Evolutionary conservation across 2,888 invertebrate genomes (phyloP).

Genomic region (Clistopyga incitator): DNA sequence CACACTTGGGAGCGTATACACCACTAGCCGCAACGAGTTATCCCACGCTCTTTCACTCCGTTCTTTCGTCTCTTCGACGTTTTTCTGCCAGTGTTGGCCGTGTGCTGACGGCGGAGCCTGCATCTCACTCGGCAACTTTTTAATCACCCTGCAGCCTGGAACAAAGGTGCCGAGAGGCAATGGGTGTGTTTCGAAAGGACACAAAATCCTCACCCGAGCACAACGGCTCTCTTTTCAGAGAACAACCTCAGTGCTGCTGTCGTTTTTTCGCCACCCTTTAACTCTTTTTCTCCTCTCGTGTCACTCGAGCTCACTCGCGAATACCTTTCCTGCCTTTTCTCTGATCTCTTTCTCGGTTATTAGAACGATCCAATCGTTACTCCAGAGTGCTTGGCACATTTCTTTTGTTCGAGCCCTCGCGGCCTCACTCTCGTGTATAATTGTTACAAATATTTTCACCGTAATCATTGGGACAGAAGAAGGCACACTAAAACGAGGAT

Average conservation of each 20-base stretch:
- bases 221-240: slow-evolving; percentile 58
- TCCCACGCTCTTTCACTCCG: slow-evolving; percentile 70
- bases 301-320: slow-evolving; percentile 37
- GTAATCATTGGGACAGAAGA: background rate
- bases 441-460: background rate
- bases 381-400: slow-evolving; percentile 53
- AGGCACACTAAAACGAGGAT: background rate
- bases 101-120: slow-evolving; percentile 38
- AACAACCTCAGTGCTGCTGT: slow-evolving; percentile 30
- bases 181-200: slow-evolving; percentile 70
- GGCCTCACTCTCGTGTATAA: background rate
- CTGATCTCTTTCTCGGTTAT: slow-evolving; percentile 66
- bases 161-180: slow-evolving; percentile 75
- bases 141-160: slow-evolving; percentile 77
- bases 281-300: slow-evolving; percentile 33
- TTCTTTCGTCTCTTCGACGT: slow-evolving; percentile 40
- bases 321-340: slow-evolving; percentile 29
- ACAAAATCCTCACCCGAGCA: slow-evolving; percentile 60
- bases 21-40: slow-evolving; percentile 71
- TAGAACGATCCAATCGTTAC: slow-evolving; percentile 66
- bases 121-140: slow-evolving; percentile 77
- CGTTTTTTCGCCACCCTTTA: slow-evolving; percentile 30
- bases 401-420: slow-evolving; percentile 27
- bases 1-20: slow-evolving; percentile 67
- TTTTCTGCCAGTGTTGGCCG: slow-evolving; percentile 39